Base-by-base conservation (phyloP, 2,797 vertebrate species). In the Poecile montanus region DNA sequence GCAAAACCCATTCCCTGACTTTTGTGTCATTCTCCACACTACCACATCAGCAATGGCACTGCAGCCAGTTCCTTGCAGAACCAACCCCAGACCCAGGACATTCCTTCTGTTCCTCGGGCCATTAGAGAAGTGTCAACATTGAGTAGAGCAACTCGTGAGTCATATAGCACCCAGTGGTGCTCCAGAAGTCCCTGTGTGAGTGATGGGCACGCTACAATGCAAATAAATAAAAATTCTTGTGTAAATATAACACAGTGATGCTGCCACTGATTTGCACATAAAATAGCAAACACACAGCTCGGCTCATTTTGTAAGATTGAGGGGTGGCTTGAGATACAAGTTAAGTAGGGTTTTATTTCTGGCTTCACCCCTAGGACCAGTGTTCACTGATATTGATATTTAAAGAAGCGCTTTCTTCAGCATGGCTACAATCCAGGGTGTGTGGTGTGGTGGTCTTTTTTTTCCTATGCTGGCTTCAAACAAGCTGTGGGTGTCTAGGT, bases 401-500 rank as follows among this genome's bases (percentile, higher is more conserved):
- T 89, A 74, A 86, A 96, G 87, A 86, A 97, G 79, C 29, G 15
- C 79, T 95, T 96, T 92, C 97, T 97, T 93, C 85, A 94, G 85
- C 93, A 83, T 92, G 89, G 95, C 85, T 96, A 90, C 95, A 97
- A 93, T 82, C 90, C 79, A 96, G 91, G 67, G 60, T 2, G 40
- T 91, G 85, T 89, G 91, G 84, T 65, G 80, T 84, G 61, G 29
- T 60, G 94, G 72, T 56, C 0, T 72, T 89, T 86, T 80, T 81
- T 95, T 93, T 87, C 91, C 93, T 72, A 26, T 75, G 58, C 93
- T 85, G 92, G 85, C 88, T 97, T 97, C 90, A 84, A 94, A 94
- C 29, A 75, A 95, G 77, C 90, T 85, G 97, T 97, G 92, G 97
- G 97, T 97, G 97, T 97, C 94, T 97, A 95, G 97, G 98, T 98